Percentiles rank a stretch among this genome's conserved stretches.
Evolutionary conservation across 2,113 vertebrate species (phyloP).

Genomic region (Cyanoliseus patagonus): DNA sequence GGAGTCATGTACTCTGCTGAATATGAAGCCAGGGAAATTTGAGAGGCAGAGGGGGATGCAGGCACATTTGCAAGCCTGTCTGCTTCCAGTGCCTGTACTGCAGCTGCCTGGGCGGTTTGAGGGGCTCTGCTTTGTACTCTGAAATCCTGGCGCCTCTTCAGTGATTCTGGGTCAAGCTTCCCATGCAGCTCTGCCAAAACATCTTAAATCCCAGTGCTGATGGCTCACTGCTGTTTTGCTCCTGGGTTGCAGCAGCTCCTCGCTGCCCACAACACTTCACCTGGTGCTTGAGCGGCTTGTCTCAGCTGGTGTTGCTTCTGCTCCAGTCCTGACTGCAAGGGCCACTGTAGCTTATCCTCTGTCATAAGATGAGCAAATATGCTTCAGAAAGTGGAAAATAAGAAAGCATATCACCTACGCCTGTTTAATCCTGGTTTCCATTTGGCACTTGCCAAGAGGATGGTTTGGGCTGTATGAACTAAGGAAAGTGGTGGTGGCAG

Average conservation of each 20-base stretch:
- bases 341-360: not conserved
- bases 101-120: not conserved
- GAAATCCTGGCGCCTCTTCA: not conserved
- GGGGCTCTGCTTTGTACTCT: not conserved
- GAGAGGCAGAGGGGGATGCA: not conserved
- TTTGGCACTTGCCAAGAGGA: fast-evolving
- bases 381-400: not conserved
- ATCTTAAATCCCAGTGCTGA: not conserved
- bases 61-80: not conserved
- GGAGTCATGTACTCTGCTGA: not conserved
- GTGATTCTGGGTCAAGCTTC: not conserved
- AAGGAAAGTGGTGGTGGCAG: not conserved
- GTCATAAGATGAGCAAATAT: fast-evolving
- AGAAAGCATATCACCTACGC: fast-evolving
- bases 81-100: not conserved
- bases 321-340: fast-evolving
- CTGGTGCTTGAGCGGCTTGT: fast-evolving
- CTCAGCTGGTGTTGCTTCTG: not conserved
- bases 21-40: not conserved
- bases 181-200: not conserved
- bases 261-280: not conserved
- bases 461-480: fast-evolving
- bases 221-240: not conserved
- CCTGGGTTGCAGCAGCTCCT: not conserved
- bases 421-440: not conserved